A percentile compares a stretch with the other conserved stretches of the same genome.
Conservation (phyloP, 1,140 invertebrate species). For the Brachionus sp. region DNA sequence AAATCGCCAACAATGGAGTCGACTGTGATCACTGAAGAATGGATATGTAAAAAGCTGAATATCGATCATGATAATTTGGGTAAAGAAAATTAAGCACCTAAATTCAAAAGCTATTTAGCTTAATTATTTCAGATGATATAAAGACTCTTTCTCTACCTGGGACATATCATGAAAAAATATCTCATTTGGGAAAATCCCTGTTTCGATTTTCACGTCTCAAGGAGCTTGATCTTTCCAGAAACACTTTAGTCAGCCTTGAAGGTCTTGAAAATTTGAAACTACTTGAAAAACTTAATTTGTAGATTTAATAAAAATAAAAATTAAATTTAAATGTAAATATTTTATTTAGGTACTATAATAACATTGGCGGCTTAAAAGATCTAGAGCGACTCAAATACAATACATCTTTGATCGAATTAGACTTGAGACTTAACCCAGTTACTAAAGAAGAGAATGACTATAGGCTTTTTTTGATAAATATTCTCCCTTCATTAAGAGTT, state of each 20-base stretch:
- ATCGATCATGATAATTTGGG: slow-evolving; percentile 57
- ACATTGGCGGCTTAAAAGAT: slow-evolving; percentile 55
- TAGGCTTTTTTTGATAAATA: slow-evolving; percentile 58
- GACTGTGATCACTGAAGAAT: slow-evolving; percentile 53
- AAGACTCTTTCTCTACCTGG: slow-evolving; percentile 57
- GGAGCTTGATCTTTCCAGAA: slow-evolving; percentile 57
- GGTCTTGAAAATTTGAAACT: slow-evolving; percentile 57
- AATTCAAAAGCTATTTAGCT: background rate
- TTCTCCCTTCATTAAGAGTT: slow-evolving; percentile 54
- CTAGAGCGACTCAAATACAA: slow-evolving; percentile 54
- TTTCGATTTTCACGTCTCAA: slow-evolving; percentile 56
- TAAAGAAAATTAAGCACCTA: slow-evolving; percentile 46
- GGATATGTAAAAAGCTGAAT: slow-evolving; percentile 54
- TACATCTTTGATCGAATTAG: slow-evolving; percentile 54
- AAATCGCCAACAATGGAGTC: background rate
- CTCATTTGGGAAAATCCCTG: slow-evolving; percentile 54
- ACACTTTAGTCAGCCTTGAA: slow-evolving; percentile 53
- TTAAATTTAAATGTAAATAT: background rate
- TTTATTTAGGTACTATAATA: slow-evolving; percentile 57
- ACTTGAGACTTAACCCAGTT: slow-evolving; percentile 58
- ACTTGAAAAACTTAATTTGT: slow-evolving; percentile 59
- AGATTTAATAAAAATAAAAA: slow-evolving; percentile 49
- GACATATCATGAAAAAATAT: slow-evolving; percentile 59
- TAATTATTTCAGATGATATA: slow-evolving; percentile 56
- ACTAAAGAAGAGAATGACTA: slow-evolving; percentile 59